Evolutionary conservation across 2,113 vertebrate species (phyloP).

Genomic region (Lophius piscatorius): DNA sequence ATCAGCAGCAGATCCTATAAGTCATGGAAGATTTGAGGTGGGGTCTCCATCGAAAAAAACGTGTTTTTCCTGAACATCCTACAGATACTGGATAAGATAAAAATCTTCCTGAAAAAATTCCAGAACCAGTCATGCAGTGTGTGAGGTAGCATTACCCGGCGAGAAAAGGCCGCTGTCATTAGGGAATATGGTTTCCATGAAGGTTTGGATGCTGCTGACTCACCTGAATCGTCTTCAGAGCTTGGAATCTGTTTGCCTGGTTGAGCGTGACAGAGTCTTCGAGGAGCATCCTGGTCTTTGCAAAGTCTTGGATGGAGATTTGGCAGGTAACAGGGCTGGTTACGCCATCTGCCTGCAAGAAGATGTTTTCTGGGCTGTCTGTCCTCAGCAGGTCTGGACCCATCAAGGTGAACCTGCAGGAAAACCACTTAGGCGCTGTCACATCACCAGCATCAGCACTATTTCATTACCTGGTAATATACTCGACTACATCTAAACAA

Average conservation of each 20-base stretch:
- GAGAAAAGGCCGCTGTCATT: no score
- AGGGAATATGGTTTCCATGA: no score
- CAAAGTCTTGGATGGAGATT: slow-evolving; percentile 50
- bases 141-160: no score
- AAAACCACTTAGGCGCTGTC: background rate
- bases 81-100: no score
- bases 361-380: slow-evolving; percentile 75
- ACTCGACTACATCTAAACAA: background rate
- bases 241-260: slow-evolving; percentile 44
- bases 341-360: slow-evolving; percentile 54
- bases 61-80: no score
- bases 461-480: no score
- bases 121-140: no score
- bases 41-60: no score
- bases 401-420: slow-evolving; percentile 68
- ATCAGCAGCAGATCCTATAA: no score
- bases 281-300: background rate
- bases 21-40: no score
- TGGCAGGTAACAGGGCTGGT: slow-evolving; percentile 24
- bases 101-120: no score
- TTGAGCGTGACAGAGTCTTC: slow-evolving; percentile 47
- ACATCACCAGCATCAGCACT: no score
- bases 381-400: slow-evolving; percentile 71
- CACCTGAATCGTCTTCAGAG: slow-evolving; percentile 70
- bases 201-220: background rate